phyloP scores from a whole-genome alignment of 1,140 invertebrate genomes.

The Drosophila quadrilineata region DNA sequence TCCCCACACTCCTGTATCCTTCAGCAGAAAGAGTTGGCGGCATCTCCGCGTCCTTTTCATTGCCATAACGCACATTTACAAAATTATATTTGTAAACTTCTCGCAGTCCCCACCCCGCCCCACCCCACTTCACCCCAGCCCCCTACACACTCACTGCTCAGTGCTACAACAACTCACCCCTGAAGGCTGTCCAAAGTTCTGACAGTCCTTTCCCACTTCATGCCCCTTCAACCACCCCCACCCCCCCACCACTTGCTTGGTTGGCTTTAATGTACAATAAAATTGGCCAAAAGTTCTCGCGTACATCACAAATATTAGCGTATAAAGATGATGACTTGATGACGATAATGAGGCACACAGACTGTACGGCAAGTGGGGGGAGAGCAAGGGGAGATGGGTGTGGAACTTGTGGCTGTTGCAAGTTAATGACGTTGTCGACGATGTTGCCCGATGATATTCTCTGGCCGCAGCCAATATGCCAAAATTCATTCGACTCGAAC shows the following conservation, averaged over 20 bases:
- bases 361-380: not conserved
- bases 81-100: constrained; percentile 78
- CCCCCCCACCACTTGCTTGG: not conserved
- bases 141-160: too few relatives aligned
- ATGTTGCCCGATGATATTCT: constrained; percentile 42
- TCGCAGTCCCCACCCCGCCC: constrained; percentile 22
- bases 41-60: constrained; percentile 58
- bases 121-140: too few relatives aligned
- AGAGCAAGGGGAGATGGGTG: not conserved
- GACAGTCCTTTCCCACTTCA: too few relatives aligned
- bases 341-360: constrained; percentile 62
- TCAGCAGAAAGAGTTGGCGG: constrained; percentile 57
- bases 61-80: constrained; percentile 74
- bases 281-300: constrained; percentile 72
- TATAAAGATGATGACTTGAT: constrained; percentile 77
- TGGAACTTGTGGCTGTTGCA: constrained; percentile 29
- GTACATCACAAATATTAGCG: constrained; percentile 77
- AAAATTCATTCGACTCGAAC: constrained; percentile 56
- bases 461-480: constrained; percentile 69
- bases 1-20: not conserved
- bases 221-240: not conserved
- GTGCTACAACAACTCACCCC: too few relatives aligned
- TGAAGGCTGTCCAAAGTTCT: too few relatives aligned
- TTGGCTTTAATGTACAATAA: constrained; percentile 71
- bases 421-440: constrained; percentile 69